Evolutionary conservation across 2,113 vertebrate genomes (phyloP).

Genomic region (Cercocebus atys): DNA sequence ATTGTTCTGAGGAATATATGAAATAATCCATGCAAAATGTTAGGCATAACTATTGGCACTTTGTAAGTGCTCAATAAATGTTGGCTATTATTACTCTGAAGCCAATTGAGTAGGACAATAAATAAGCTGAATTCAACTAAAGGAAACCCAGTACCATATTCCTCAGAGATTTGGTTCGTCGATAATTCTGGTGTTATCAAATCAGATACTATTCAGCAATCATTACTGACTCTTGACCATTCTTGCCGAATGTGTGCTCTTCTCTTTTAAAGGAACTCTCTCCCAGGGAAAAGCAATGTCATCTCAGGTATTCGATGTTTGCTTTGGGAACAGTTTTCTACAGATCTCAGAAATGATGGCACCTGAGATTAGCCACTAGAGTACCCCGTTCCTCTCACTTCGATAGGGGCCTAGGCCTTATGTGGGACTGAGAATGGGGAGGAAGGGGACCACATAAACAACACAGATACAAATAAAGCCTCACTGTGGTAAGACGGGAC

Average conservation of each 20-base stretch:
- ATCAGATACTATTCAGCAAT: not conserved
- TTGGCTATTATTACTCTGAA: not conserved
- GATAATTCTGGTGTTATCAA: not conserved
- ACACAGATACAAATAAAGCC: not conserved
- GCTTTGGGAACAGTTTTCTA: not conserved
- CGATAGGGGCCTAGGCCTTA: not conserved
- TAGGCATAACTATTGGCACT: not conserved
- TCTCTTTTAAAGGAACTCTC: not conserved
- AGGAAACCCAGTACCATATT: not conserved
- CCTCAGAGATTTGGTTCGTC: not conserved
- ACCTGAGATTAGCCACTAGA: not conserved
- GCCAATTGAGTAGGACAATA: not conserved
- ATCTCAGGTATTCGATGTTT: slow-evolving; percentile 38
- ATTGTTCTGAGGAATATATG: not conserved
- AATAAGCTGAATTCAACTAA: not conserved
- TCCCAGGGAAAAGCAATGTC: slow-evolving; percentile 59
- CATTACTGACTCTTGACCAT: not conserved
- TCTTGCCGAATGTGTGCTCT: not conserved
- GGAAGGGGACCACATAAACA: not conserved
- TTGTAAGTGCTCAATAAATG: not conserved
- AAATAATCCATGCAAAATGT: not conserved
- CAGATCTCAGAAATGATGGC: not conserved
- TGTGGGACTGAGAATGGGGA: too few relatives aligned
- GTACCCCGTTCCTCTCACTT: not conserved
- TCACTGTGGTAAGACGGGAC: too few relatives aligned